These are phyloP conservation scores for Parelbella ahira DNA, from an alignment of 2,888 invertebrate species.

Conservation along the genomic window DNA sequence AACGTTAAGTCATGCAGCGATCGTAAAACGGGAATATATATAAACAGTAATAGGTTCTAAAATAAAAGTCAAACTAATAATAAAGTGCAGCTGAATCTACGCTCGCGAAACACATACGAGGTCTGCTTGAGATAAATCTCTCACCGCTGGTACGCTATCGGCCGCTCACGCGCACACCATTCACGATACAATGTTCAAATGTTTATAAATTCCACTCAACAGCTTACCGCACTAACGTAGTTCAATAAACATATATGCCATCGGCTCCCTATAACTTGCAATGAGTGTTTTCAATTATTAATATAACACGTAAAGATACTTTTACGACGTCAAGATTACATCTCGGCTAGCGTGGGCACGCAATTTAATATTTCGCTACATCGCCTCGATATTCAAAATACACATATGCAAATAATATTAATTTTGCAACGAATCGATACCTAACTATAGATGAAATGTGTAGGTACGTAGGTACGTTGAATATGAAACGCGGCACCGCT, in stretches of 20 bases:
- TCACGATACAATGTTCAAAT: conserved; percentile 50
- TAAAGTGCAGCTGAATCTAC: conserved; percentile 46
- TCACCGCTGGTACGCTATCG: conserved; percentile 48
- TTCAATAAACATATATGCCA: conserved; percentile 54
- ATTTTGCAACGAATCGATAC: no score
- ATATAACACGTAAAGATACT: conserved; percentile 26
- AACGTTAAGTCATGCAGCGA: no score
- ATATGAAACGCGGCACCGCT: conserved; percentile 31
- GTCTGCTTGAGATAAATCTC: conserved; percentile 59
- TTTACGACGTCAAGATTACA: not conserved
- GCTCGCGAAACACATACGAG: conserved; percentile 30
- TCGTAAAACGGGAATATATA: not conserved
- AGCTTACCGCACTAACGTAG: conserved; percentile 52
- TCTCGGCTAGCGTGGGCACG: not conserved
- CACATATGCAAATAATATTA: no score
- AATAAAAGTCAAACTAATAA: conserved; percentile 20
- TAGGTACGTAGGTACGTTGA: conserved; percentile 32
- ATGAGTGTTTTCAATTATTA: conserved; percentile 26
- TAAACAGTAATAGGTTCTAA: not conserved
- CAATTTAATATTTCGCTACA: not conserved
- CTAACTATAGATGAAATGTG: conserved; percentile 7
- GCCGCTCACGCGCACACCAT: conserved; percentile 36
- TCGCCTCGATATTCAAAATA: no score
- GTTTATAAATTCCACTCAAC: conserved; percentile 68
- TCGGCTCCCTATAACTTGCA: conserved; percentile 37